Base-by-base conservation (phyloP, 2,113 vertebrate species). In the Rhinogobius similis region DNA sequence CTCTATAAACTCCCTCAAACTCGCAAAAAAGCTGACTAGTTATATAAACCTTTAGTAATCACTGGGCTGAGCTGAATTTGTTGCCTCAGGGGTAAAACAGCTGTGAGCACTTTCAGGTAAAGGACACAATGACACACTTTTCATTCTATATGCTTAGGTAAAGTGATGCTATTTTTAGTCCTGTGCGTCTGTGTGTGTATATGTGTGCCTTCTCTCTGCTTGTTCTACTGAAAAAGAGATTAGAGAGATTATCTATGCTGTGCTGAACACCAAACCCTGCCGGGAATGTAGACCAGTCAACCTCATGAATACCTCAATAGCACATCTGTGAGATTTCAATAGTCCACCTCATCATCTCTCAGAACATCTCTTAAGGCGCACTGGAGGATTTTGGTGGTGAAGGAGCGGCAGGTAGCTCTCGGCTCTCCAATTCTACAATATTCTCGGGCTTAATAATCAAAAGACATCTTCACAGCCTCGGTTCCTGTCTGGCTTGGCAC, bases 381-480 rank as follows among this genome's bases (percentile, higher is more conserved):
- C 63, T 50, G 38, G 62, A 82, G 65, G 78, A 73, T 80, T 82
- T 73, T 43, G 55, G 65, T 72, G 46, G 65, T 1, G 23, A 70
- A 71, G 55, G 69, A 59, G 68, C 72, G 1, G 71, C 79, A 73
- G 67, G 80, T 70, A 72, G 68, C 76, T 82, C 68, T 38, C 68
- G 67, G 76, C 66, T 59, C 78, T 73, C 73, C 70, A 68, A 38
- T 70, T 62, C 24, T 18, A 7, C 26, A 5, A 6, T 11, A 43
- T 68, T 85, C 72, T 73, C 21, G 29, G 61, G 65, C 65, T 77
- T 74, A 56, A 52, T 62, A 76, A 82, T 85, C 73, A 82, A 85
- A 79, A 72, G 85, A 36, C 81, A 79, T 83, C 73, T 68, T 74
- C 75, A 63, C 68, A 67, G 64, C 61, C 61, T 70, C 48, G 32